Base-by-base conservation (phyloP, 2,113 vertebrate species). In the Hippocampus comes region DNA sequence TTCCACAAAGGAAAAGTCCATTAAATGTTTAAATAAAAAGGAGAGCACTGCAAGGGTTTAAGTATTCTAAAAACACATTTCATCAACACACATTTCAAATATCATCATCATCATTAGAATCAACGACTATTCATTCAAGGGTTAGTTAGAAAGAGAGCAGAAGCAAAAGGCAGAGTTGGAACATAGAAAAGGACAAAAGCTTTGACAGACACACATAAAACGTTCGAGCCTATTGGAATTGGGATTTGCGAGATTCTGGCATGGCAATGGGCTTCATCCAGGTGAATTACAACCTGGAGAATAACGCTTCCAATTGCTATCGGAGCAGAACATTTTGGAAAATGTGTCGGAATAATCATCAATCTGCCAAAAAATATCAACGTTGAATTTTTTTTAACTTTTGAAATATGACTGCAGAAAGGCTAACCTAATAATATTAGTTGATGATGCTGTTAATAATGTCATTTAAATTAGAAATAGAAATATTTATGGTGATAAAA, bases 1-100 rank as follows among this genome's bases (percentile, higher is more conserved):
- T 89, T 80, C 90, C 89, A 86, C 90, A 93, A 92, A 88, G 84
- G 88, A 89, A 88, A 84, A 71, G 41, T 80, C 84, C 20, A 67
- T 81, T 89, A 80, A 71, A 63, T 71, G 12, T 25, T 91, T 91
- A 78, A 87, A 87, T 41, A 92, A 93, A 61, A 84, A 79, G 2
- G 0, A 70, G 91, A 79, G 91, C 90, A 93, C 92, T 92, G 92
- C 90, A 82, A 82, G 90, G 92, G 93, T 93, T 94, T 91, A 17
- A 81, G 74, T 70, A 91, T 17, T 43, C 7, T 15, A 18, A 46
- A 85, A 87, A 79, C 82, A 88, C 74, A 87, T 60, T 34, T 68
- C 67, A 68, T 68, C 46, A 42, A 77, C 4, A 82, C n/a, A 77
- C 83, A 82, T 78, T 81, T 53, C 30, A 72, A 79, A 82, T 84